Base-by-base conservation (phyloP, 2,888 invertebrate species). In the Rhagonycha fulva region DNA sequence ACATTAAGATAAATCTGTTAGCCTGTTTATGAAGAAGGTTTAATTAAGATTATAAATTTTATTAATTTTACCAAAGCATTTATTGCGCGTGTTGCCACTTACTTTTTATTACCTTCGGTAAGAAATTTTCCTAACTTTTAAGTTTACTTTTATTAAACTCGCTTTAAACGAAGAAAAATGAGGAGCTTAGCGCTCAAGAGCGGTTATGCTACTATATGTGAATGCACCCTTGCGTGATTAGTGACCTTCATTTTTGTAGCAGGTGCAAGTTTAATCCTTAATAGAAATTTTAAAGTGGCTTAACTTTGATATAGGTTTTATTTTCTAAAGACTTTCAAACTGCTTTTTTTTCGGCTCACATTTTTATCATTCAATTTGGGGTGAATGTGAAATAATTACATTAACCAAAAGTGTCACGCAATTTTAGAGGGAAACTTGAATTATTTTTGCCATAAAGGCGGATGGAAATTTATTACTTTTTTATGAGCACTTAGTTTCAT, bases 1-100 rank as follows among this genome's bases (percentile, higher is more conserved):
- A 66, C 26, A 66, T 66, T 66, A 66, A 66, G 63, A 66, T 24
- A 66, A 66, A 66, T 66, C 63, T 66, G 19, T 66, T n/a, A 66
- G 26, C 63, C 26, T 19, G 26, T 66, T 66, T 66, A 66, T 24
- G 26, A 66, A 66, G 23, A 66, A 11, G 26, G 11, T 66, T 63
- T 66, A 66, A 66, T 66, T 66, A 66, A 24, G 24, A 66, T 66
- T 66, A 23, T 66, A 24, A 66, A 66, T 23, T 23, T 66, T 26
- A 66, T 24, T 66, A 66, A 24, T 62, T 66, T 24, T 66, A 12
- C 12, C n/a, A n/a, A 66, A 66, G 24, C n/a, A 24, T 66, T 62
- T n/a, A 66, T 47, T 47, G 47, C 47, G 47, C 47, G n/a, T 47
- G 47, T 47, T 47, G 47, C 47, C 47, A 47, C 47, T 47, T 47